Evolutionary conservation across 2,113 vertebrate genomes (phyloP), one percentile per base, ranked within the genome.

Genomic region (Rhea americana): DNA sequence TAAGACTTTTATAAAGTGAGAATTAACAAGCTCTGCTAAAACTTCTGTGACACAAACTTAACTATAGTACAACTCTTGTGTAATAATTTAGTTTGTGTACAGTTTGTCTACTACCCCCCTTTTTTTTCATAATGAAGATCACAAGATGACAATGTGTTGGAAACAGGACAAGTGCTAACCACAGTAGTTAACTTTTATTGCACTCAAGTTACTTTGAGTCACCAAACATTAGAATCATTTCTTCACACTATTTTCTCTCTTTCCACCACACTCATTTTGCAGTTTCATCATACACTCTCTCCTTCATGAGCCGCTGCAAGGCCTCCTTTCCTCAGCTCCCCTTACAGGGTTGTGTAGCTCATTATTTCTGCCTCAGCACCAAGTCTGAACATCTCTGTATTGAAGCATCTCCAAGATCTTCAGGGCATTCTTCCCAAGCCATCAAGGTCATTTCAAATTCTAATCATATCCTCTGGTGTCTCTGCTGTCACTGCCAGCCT

Each of bases 401-500:
- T 55, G 58, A 77, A 72, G 72, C 25, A 48, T 67, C 71, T 81
- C 71, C 4, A 4, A 77, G 47, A 79, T 88, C 63, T 91, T 91
- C 85, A 61, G 45, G 89, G 53, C 53, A 58, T 85, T 73, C 61
- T 56, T 78, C 76, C 71, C 55, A 68, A 56, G 68, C 50, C 89
- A 82, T 73, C 35, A 68, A 94, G 81, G 85, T 73, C 66, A 85
- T 85, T 91, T 85, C 59, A 51, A 77, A 91, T 85, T 85, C 48
- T 28, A 67, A 58, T 85, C 81, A 62, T 47, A 56, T 50, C 53
- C 51, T 73, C 35, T 68, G 26, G 82, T 9, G 35, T 56, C 62
- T 58, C 9, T 0, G 30, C 48, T 91, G 59, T 81, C 21, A 4
- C 62, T 81, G 92, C 75, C 84, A 93, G 74, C 11, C 53, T 30